A percentile compares a stretch with the other conserved stretches of the same genome.
These are phyloP conservation scores for Camelus dromedarius DNA, from an alignment of 2,113 vertebrate genomes.

Conservation along the genomic window DNA sequence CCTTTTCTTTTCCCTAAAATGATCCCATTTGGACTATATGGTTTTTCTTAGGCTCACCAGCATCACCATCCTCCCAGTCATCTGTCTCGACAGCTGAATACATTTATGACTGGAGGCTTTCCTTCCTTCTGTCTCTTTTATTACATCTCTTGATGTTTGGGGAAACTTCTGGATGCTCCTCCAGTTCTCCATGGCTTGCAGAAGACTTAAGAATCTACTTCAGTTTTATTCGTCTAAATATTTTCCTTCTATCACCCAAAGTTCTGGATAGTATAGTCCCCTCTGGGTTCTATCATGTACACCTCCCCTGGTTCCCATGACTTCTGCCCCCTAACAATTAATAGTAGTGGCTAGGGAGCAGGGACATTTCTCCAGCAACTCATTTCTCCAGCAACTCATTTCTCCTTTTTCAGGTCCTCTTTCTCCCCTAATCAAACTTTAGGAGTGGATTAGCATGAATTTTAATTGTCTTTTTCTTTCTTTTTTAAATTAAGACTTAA, in stretches of 20 bases:
- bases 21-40: not conserved
- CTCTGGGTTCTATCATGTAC: not conserved
- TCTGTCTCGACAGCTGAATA: not conserved
- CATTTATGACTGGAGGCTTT: not conserved
- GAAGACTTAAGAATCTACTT: not conserved
- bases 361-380: not conserved
- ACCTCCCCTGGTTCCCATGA: fast-evolving
- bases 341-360: not conserved
- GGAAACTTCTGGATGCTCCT: not conserved
- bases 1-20: not conserved
- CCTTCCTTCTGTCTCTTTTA: not conserved
- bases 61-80: not conserved
- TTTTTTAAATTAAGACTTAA: not conserved
- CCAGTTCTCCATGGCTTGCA: not conserved
- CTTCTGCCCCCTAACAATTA: not conserved
- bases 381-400: not conserved
- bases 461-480: not conserved
- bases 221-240: not conserved
- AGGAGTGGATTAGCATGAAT: not conserved
- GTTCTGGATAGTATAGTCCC: not conserved
- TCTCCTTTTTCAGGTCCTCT: not conserved
- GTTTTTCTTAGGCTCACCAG: not conserved
- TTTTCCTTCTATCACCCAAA: not conserved
- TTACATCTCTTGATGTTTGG: not conserved
- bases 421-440: not conserved